Evolutionary conservation across 2,888 invertebrate species (phyloP), one percentile per base, ranked within the genome.

Genomic region (Tineola bisselliella): DNA sequence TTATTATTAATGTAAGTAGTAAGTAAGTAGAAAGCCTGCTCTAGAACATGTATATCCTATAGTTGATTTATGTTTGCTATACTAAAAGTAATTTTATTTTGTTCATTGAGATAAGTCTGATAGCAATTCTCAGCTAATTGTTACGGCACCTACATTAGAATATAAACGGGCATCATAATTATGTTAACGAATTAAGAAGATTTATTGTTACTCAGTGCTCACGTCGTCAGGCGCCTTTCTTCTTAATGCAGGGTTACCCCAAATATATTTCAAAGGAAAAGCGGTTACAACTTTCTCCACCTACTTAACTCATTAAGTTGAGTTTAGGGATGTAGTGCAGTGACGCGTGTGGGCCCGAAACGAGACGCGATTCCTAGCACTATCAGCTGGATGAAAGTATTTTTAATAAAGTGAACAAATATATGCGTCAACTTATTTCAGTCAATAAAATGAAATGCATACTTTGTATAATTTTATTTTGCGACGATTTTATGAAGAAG

Each of bases 281-380:
- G 67, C 67, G 69, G 70, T 72, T 69, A 70, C 67, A 71, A 69
- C 69, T 73, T 71, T 70, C 68, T 70, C 69, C 69, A 72, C 74
- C 74, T 73, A 71, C 71, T 74, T 76, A 76, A 70, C 69, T 71
- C 73, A 76, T 77, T 75, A 76, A 69, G 72, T 73, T 69, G 66
- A 64, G 65, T 65, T 76, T 70, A 75, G 61, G 74, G 71, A 69
- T 67, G 65, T n/a, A 59, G 75, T 75, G 77, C 81, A 83, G 62
- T 71, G 75, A 70, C 67, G 79, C 80, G 83, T 78, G 67, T 82
- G 76, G 70, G 70, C 74, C 77, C 76, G 67, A 77, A 72, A 74
- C 76, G 73, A 70, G 67, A 69, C 67, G 73, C 74, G 68, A 70
- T 70, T 70, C 70, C 76, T 72, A 74, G 69, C 68, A 65, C n/a